Conservation (phyloP, 1,140 invertebrate species). For the Drosophila tsacasi region DNA sequence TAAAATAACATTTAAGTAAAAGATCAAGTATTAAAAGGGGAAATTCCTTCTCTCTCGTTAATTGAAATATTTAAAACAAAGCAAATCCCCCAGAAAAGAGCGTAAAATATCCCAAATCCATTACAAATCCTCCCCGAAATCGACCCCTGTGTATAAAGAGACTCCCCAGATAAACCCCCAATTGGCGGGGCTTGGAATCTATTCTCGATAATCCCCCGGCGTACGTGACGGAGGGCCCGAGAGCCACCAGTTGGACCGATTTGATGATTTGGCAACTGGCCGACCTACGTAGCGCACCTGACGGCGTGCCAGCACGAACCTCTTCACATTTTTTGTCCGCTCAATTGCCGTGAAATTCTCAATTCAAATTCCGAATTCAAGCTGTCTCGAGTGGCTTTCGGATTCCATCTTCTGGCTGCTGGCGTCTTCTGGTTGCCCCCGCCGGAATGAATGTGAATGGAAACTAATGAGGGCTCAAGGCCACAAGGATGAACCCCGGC, state of each 20-base stretch:
- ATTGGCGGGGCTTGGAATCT: conserved; percentile 1
- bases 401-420: not conserved
- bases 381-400: conserved; percentile 57
- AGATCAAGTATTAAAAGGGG: too few species aligned
- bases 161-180: not conserved
- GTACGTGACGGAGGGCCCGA: conserved; percentile 6
- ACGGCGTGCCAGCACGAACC: conserved; percentile 28
- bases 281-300: conserved; percentile 45
- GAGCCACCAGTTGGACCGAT: conserved; percentile 3
- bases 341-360: conserved; percentile 56
- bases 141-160: not conserved
- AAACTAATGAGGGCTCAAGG: conserved; percentile 71
- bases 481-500: conserved; percentile 65
- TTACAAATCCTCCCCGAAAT: not conserved
- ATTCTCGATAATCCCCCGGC: not conserved
- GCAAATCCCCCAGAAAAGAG: not conserved
- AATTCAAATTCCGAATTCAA: conserved; percentile 27
- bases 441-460: conserved; percentile 29
- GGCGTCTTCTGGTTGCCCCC: not conserved
- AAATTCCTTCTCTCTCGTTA: too few species aligned
- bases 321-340: conserved; percentile 23
- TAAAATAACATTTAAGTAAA: too few species aligned
- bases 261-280: not conserved
- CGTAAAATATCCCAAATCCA: not conserved
- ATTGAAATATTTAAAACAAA: not conserved